A percentile compares a stretch with the other conserved stretches of the same genome.
phyloP scores from a whole-genome alignment of 2,113 vertebrate species.

The Nothobranchius furzeri region DNA sequence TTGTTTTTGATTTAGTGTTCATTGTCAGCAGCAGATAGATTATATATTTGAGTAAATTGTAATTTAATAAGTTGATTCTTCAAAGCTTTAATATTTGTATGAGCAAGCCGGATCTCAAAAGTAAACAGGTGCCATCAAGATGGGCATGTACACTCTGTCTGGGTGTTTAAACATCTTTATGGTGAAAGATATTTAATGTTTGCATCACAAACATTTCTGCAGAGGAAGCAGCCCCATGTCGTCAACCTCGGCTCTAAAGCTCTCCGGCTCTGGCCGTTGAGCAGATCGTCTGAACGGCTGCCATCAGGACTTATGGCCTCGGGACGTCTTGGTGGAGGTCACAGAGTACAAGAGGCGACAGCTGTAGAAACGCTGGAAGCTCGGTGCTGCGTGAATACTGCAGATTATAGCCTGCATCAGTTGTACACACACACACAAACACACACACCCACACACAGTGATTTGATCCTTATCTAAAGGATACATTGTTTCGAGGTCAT shows the following conservation, averaged over 20 bases:
- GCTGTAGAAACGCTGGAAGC: constrained; percentile 74
- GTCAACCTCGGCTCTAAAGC: background rate
- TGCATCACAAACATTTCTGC: constrained; percentile 16
- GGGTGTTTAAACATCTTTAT: background rate
- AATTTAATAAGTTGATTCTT: no score
- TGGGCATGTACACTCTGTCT: background rate
- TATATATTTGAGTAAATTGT: no score
- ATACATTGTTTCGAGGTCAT: constrained; percentile 71
- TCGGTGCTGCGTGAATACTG: constrained; percentile 68
- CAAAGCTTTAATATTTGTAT: no score
- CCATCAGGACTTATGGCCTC: constrained; percentile 61
- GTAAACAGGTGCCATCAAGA: no score
- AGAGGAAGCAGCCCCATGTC: background rate
- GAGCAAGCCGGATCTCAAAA: no score
- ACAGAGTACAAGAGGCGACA: constrained; percentile 74
- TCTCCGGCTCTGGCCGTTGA: constrained; percentile 30
- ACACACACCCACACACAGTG: constrained; percentile 21
- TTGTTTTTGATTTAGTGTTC: no score
- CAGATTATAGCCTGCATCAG: constrained; percentile 60
- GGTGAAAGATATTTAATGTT: constrained; percentile 20
- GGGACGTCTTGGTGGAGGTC: constrained; percentile 70
- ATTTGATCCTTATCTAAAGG: constrained; percentile 76
- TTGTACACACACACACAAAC: background rate
- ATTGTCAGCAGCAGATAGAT: no score
- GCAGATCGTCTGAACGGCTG: constrained; percentile 55